phyloP scores from a whole-genome alignment of 2,888 invertebrate genomes.

The Arrhopalites spinosus region DNA sequence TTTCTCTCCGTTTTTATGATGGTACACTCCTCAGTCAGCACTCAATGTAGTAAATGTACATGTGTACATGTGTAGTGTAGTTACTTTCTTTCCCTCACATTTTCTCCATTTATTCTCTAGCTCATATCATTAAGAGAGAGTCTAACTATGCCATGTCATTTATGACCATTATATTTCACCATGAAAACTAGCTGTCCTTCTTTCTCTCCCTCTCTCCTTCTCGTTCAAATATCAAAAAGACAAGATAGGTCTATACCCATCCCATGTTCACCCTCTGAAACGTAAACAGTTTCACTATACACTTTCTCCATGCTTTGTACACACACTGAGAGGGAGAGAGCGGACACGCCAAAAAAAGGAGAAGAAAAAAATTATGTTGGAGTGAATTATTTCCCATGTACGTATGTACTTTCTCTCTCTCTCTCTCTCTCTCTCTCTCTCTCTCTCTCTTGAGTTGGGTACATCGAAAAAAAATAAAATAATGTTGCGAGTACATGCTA shows the following conservation, averaged over 20 bases:
- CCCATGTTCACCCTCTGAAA: too few species aligned
- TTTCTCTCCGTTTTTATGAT: too few species aligned
- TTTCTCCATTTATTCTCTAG: background rate
- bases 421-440: too few species aligned
- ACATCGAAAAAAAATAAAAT: too few species aligned
- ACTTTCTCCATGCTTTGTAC: background rate
- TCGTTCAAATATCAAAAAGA: background rate
- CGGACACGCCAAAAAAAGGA: background rate
- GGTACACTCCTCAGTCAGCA: too few species aligned
- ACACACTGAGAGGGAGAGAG: background rate
- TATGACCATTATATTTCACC: slow-evolving; percentile 5
- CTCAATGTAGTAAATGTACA: too few species aligned
- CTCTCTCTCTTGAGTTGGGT: too few species aligned
- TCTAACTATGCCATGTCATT: slow-evolving; percentile 3
- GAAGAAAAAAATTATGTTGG: background rate
- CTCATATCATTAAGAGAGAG: background rate
- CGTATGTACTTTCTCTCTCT: too few species aligned
- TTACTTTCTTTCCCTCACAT: background rate
- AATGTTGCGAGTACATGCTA: too few species aligned
- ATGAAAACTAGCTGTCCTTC: background rate
- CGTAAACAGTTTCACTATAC: background rate
- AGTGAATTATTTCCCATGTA: too few species aligned
- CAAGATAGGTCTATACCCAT: background rate
- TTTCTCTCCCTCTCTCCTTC: background rate
- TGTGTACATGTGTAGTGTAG: background rate